Evolutionary conservation across 2,797 vertebrate genomes (phyloP), one percentile per base, ranked within the genome.

Genomic region (Danio choprae): DNA sequence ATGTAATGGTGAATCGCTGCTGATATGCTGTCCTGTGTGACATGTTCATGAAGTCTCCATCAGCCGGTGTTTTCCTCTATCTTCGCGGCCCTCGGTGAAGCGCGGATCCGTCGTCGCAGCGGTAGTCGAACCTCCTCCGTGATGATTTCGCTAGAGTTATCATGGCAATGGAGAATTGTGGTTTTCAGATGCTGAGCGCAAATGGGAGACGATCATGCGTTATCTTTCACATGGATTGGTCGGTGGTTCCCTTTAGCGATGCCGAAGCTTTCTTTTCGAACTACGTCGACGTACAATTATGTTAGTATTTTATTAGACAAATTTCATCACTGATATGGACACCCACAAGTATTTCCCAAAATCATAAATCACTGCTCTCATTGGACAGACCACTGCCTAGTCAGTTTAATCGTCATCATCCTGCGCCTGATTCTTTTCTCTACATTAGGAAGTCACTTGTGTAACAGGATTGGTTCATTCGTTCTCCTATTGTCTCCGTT

Each of bases 321-420:
- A 70, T 74, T 41, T 60, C 18, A 22, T 72, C 56, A 56, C 16
- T 79, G 77, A 40, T 56, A 62, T 55, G 50, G 58, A 63, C 67
- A 62, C 77, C 56, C 29, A 59, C 53, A 74, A 51, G 63, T 63
- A 56, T 80, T 63, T 55, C 48, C 58, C 59, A 59, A 81, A 81
- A 75, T 75, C 64, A 51, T 18, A 43, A 6, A 44, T 43, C 15
- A 12, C 41, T 16, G 55, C 13, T 63, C 16, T 80, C 41, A 83
- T 83, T 83, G 81, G 81, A 48, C 22, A 40, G 46, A 22, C 4
- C n/a, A 7, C 10, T 16, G 44, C 2, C 22, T 55, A 9, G 41
- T 53, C 58, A 41, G 18, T 67, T 20, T 3, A 16, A 11, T 56
- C 71, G 72, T 83, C 81, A 83, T 83, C 81, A 75, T 74, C 44